Evolutionary conservation across 2,888 invertebrate species (phyloP), one percentile per base, ranked within the genome.

Genomic region (Deilephila porcellus): DNA sequence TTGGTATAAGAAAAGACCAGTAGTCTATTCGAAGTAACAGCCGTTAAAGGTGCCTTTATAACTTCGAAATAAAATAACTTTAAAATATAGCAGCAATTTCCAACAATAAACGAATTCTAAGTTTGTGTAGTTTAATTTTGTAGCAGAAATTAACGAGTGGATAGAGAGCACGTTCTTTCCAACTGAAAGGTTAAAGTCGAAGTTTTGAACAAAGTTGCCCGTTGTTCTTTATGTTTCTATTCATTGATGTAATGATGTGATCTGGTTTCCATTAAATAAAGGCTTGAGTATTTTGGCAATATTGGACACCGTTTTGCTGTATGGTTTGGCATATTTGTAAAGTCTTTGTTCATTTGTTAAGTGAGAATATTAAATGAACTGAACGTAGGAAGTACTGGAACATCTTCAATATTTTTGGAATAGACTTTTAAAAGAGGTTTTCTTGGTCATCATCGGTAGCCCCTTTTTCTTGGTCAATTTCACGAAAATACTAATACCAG

Each of bases 141-240:
- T 77, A 83, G 77, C 76, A 76, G 76, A 82, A 83, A 83, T 86
- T 86, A 85, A 85, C 82, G 85, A 84, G 83, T 81, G 83, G 75
- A 83, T 81, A 82, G 82, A 78, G 83, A 83, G 80, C 79, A 78
- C 74, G 80, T 80, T 82, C 81, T 78, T 81, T 80, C 78, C 2
- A 80, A 79, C 81, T 78, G 71, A 73, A 64, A 8, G 45, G 70
- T 73, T 77, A 80, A 76, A 80, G 74, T 80, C 75, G 75, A 74
- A 72, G 45, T 60, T 60, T 17, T 71, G 37, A 74, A 67, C 64
- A 45, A 67, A 45, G 73, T 73, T 70, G 11, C 62, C n/a, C 29
- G 45, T 73, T 67, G 73, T 64, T 64, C 45, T 45, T 63, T 37
- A 37, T 34, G 34, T 67, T 71, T 19, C 70, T 11, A 1, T 56